phyloP scores from a whole-genome alignment of 1,140 invertebrate species.

The Euborellia annulipes region DNA sequence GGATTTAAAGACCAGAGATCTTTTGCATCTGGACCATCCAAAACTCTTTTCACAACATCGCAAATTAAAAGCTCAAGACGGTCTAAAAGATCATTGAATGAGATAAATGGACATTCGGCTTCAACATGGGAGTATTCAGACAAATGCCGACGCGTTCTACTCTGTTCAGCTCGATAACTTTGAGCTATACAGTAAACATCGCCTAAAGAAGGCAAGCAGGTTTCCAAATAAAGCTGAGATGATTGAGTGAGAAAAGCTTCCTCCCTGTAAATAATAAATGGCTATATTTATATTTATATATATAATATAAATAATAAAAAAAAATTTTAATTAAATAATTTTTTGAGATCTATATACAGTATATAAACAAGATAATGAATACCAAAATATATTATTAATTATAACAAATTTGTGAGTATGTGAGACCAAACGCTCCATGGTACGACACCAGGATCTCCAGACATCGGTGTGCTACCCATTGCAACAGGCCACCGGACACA shows the following conservation, averaged over 20 bases:
- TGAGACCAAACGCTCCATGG: too few relatives aligned
- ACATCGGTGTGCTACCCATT: too few relatives aligned
- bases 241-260: conserved; percentile 94
- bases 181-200: conserved; percentile 97
- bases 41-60: conserved; percentile 84
- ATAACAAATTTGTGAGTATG: too few relatives aligned
- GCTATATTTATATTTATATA: conserved; percentile 7
- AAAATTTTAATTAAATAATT: conserved; percentile 5
- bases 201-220: conserved; percentile 81
- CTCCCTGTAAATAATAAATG: conserved; percentile 38
- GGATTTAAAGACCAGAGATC: conserved; percentile 87
- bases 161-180: conserved; percentile 95
- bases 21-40: conserved; percentile 64
- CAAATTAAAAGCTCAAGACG: conserved; percentile 88
- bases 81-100: conserved; percentile 81
- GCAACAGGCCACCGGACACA: too few relatives aligned
- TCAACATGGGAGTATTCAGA: conserved; percentile 97
- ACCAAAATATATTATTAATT: conserved; percentile 5
- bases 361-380: conserved; percentile 7
- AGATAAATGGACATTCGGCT: conserved; percentile 91
- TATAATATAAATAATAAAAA: background rate
- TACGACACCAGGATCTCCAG: too few relatives aligned
- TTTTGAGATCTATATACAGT: too few relatives aligned
- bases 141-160: conserved; percentile 88
- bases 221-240: conserved; percentile 98